Evolutionary conservation across 2,888 invertebrate species (phyloP).

Genomic region (Trachelus tabidus): DNA sequence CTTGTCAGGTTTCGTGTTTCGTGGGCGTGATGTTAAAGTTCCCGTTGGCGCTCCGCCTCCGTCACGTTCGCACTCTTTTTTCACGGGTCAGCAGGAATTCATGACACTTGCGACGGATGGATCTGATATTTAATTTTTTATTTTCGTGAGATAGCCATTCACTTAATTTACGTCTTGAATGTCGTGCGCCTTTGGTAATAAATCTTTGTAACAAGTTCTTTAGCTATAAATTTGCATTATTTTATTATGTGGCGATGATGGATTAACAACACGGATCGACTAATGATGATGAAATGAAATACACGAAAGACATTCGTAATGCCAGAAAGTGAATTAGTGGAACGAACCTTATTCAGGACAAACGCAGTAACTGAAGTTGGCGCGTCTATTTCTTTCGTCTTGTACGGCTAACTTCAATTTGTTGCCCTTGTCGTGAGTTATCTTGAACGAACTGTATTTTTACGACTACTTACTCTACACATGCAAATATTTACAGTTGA

Average conservation of each 20-base stretch:
- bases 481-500: background rate
- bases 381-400: background rate
- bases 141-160: background rate
- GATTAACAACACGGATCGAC: background rate
- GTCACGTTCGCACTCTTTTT: background rate
- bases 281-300: background rate
- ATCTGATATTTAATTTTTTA: background rate
- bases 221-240: background rate
- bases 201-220: background rate
- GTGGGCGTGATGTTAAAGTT: background rate
- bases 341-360: background rate
- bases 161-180: background rate
- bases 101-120: background rate
- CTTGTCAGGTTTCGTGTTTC: background rate
- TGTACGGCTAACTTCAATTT: background rate
- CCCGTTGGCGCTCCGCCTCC: background rate
- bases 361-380: background rate
- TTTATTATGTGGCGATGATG: background rate
- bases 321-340: background rate
- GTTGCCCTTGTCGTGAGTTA: background rate
- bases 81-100: background rate
- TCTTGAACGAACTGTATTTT: background rate
- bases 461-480: background rate
- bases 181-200: background rate
- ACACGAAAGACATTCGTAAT: background rate